Percentiles rank a stretch among this genome's conserved stretches.
Evolutionary conservation across 2,888 invertebrate genomes (phyloP).

Genomic region (Cosmia trapezina): DNA sequence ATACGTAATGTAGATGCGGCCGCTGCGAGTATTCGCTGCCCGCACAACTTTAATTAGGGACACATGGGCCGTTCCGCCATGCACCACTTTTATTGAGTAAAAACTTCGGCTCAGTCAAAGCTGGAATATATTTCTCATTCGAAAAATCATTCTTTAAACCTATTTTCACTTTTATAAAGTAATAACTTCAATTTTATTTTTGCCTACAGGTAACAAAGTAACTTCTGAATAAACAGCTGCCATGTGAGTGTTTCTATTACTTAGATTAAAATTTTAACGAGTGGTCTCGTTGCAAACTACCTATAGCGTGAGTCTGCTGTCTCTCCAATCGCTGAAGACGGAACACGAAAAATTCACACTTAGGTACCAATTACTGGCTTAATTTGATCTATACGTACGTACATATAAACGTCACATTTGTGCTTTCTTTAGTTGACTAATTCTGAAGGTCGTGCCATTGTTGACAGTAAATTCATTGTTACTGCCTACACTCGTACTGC

Average conservation of each 20-base stretch:
- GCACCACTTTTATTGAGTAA: background rate
- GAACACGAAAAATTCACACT: background rate
- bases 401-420: no score
- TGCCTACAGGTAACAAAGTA: constrained; percentile 49
- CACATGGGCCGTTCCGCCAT: no score
- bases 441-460: background rate
- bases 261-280: constrained; percentile 17
- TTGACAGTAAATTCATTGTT: no score
- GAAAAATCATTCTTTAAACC: background rate
- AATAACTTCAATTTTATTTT: constrained; percentile 46
- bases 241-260: constrained; percentile 49
- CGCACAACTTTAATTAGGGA: background rate
- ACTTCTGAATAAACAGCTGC: constrained; percentile 41
- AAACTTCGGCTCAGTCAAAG: no score
- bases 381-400: background rate
- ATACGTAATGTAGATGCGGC: no score
- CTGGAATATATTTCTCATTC: background rate
- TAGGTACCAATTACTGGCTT: background rate
- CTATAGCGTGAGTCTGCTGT: background rate
- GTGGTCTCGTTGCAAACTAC: background rate
- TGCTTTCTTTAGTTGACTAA: no score
- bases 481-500: no score
- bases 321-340: background rate
- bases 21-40: no score
- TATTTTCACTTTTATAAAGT: background rate